Conservation (phyloP, 2,797 vertebrate species). For the Cossypha dichroa region DNA sequence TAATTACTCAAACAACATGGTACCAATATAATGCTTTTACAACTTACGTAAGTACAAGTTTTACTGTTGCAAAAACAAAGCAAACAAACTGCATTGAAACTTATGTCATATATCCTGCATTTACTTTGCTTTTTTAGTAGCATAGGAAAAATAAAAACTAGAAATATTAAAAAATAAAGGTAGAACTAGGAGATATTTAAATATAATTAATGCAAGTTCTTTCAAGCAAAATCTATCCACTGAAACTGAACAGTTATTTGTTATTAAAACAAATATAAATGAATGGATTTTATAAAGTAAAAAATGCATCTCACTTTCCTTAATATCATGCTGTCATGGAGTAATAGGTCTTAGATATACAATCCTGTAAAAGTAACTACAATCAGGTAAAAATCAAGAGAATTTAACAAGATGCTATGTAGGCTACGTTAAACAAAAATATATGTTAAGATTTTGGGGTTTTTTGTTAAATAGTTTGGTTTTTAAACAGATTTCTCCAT, state of each 20-base stretch:
- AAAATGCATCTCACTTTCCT: background rate
- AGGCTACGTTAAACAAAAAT: background rate
- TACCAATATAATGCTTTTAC: background rate
- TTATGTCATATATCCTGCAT: background rate
- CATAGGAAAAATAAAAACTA: background rate
- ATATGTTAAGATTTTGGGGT: accelerated
- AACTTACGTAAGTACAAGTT: background rate
- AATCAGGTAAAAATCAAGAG: background rate
- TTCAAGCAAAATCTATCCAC: background rate
- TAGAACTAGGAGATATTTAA: background rate
- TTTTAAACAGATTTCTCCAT: background rate
- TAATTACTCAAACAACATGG: background rate
- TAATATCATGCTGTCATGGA: background rate
- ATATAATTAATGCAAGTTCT: background rate
- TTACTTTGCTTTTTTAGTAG: background rate
- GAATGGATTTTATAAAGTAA: background rate
- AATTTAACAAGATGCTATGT: background rate
- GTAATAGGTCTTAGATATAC: background rate
- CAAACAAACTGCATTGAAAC: background rate
- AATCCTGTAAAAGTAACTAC: background rate
- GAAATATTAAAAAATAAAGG: background rate
- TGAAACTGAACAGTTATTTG: background rate
- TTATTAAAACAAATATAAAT: background rate
- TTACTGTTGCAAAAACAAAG: background rate
- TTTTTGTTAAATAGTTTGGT: background rate